phyloP scores from a whole-genome alignment of 2,797 vertebrate species.

The Lepilemur septentrionalis region DNA sequence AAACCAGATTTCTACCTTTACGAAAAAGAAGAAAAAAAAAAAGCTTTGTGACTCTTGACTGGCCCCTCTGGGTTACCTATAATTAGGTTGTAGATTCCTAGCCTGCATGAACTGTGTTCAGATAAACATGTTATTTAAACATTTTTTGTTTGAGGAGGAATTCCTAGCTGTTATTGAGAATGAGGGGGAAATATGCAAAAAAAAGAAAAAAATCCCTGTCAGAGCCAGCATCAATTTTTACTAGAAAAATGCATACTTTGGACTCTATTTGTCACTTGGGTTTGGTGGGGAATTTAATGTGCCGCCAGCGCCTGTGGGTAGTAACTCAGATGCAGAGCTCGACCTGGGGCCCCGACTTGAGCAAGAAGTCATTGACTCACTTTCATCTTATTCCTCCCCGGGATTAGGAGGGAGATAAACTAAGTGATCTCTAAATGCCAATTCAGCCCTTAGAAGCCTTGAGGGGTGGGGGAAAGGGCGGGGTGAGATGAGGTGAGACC shows the following conservation, averaged over 20 bases:
- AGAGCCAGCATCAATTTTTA: background rate
- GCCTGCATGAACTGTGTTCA: background rate
- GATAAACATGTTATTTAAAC: background rate
- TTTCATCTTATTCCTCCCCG: background rate
- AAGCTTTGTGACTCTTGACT: background rate
- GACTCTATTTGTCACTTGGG: background rate
- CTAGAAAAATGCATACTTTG: background rate
- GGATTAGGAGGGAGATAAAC: background rate
- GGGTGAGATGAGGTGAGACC: background rate
- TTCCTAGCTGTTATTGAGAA: background rate
- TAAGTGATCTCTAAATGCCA: background rate
- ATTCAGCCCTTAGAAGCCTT: background rate
- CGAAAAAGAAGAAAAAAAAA: background rate
- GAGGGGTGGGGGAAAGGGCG: too few species aligned
- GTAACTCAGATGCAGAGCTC: background rate
- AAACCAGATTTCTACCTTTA: background rate
- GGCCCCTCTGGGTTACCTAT: background rate
- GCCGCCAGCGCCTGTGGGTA: background rate
- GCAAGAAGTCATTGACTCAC: background rate
- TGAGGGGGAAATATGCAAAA: background rate
- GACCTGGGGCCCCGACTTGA: background rate
- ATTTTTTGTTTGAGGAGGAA: background rate
- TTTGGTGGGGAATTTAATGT: background rate
- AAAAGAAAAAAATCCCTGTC: background rate
- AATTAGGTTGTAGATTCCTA: background rate